phyloP scores from a whole-genome alignment of 2,797 vertebrate genomes.

The Muscicapa striata region DNA sequence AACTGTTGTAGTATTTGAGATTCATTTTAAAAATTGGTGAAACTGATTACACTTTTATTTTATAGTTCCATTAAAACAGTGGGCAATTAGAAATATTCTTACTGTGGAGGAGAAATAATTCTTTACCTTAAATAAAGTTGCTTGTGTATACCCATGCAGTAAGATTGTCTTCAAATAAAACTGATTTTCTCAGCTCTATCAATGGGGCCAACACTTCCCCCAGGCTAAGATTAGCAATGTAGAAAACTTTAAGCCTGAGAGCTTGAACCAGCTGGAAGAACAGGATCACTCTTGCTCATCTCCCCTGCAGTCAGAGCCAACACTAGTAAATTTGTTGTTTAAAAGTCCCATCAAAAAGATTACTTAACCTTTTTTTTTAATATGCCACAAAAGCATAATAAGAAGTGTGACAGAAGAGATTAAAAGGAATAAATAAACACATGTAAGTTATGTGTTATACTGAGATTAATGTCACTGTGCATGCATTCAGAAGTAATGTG shows the following conservation, averaged over 20 bases:
- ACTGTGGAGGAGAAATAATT: not conserved
- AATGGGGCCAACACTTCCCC: not conserved
- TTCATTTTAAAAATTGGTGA: not conserved
- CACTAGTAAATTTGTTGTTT: not conserved
- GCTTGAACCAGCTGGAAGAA: not conserved
- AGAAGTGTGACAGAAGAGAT: not conserved
- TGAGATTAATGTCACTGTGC: conserved; percentile 13
- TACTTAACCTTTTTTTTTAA: not conserved
- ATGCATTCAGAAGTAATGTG: conserved; percentile 17
- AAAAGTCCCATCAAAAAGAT: not conserved
- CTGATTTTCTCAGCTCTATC: not conserved
- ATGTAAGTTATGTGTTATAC: not conserved
- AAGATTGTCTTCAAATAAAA: not conserved
- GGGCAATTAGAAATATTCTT: not conserved
- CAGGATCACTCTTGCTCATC: not conserved
- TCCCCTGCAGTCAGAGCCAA: not conserved
- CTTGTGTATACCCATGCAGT: not conserved
- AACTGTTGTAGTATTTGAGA: not conserved
- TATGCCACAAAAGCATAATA: not conserved
- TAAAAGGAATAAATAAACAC: not conserved
- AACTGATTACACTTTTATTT: not conserved
- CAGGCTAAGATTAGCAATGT: not conserved
- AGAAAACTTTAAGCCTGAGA: not conserved
- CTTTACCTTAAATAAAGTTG: not conserved
- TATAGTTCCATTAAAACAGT: not conserved